These are phyloP conservation scores for Gorsachius goisagi DNA, from an alignment of 2,113 vertebrate species.

Conservation along the genomic window DNA sequence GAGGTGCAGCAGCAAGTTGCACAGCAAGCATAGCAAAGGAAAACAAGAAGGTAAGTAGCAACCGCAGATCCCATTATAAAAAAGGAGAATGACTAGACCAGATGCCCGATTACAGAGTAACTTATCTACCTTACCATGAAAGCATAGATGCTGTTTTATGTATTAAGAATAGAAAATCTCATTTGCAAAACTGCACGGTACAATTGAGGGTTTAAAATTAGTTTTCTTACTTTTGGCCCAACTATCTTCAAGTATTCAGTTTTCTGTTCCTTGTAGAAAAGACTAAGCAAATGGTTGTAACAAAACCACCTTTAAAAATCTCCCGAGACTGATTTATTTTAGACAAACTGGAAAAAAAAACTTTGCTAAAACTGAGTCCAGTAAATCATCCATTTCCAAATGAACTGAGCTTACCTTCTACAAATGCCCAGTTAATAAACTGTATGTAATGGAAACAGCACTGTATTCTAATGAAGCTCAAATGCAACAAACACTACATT, in stretches of 20 bases:
- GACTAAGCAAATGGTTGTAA: not conserved
- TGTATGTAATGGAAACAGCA: not conserved
- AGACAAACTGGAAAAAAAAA: not conserved
- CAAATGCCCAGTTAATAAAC: not conserved
- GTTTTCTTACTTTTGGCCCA: not conserved
- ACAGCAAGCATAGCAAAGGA: rapidly evolving
- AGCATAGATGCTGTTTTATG: rapidly evolving
- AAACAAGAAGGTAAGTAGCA: not conserved
- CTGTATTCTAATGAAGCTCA: not conserved
- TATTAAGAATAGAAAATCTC: not conserved
- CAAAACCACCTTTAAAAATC: not conserved
- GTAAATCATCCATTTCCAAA: not conserved
- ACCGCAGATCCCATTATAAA: not conserved
- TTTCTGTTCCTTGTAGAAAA: not conserved
- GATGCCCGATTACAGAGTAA: not conserved
- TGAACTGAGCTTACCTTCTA: not conserved
- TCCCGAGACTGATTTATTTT: not conserved
- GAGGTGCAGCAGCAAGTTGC: not conserved
- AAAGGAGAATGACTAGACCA: not conserved
- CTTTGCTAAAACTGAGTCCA: not conserved
- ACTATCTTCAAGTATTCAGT: not conserved
- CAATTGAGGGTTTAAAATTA: not conserved
- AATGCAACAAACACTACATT: not conserved
- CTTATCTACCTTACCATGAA: not conserved
- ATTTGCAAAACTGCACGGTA: not conserved